These are phyloP conservation scores for Xyrauchen texanus DNA, from an alignment of 2,113 vertebrate genomes.

Conservation along the genomic window DNA sequence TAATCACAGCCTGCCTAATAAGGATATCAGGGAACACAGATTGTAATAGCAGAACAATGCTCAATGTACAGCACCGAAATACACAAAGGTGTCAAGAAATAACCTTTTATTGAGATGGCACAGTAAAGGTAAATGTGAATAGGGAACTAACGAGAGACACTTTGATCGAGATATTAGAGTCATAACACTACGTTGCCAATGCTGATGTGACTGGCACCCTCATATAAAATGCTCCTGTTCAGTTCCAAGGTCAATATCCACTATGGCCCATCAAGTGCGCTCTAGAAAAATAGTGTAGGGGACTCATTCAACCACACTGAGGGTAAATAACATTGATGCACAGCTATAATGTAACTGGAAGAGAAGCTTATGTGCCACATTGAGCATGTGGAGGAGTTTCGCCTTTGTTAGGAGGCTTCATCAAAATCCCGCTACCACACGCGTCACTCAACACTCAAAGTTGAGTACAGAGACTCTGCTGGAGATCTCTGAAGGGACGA, in stretches of 20 bases:
- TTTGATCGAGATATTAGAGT: background rate
- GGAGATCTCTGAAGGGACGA: too few species aligned
- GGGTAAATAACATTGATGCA: slow-evolving; percentile 2
- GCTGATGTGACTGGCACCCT: background rate
- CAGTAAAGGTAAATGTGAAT: background rate
- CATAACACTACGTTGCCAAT: background rate
- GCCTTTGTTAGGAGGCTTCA: background rate
- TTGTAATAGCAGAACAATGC: background rate
- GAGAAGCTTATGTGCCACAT: background rate
- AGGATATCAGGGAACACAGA: background rate
- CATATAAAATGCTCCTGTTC: background rate
- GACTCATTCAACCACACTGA: background rate
- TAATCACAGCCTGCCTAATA: background rate
- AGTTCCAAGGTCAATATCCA: slow-evolving; percentile 18
- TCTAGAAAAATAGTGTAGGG: background rate
- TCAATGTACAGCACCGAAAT: background rate
- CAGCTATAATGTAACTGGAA: background rate
- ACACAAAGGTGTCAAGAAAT: background rate
- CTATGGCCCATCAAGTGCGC: background rate
- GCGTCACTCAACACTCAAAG: background rate
- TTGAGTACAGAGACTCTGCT: background rate
- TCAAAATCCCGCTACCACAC: background rate
- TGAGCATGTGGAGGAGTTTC: background rate
- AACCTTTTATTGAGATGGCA: slow-evolving; percentile 27
- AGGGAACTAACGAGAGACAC: background rate